A percentile compares a stretch with the other conserved stretches of the same genome.
phyloP scores from a whole-genome alignment of 2,888 invertebrate genomes.

The Drosophila buzzatii region DNA sequence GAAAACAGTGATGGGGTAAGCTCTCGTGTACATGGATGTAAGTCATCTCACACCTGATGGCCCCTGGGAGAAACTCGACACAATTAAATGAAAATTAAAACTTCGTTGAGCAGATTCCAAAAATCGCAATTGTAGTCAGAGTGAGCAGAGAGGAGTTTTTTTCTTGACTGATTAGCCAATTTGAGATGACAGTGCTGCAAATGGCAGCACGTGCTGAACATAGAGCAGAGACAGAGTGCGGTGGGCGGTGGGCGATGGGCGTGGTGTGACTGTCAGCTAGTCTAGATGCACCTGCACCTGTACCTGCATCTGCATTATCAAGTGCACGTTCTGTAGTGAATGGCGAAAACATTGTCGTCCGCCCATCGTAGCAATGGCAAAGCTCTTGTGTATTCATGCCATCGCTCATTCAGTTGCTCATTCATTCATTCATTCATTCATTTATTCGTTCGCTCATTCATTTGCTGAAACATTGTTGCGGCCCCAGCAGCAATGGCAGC shows the following conservation, averaged over 20 bases:
- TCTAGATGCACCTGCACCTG: neutral
- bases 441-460: slow-evolving; percentile 60
- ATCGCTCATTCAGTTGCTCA: slow-evolving; percentile 39
- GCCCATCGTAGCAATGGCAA: slow-evolving; percentile 16
- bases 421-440: slow-evolving; percentile 45
- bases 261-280: slow-evolving; percentile 13
- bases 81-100: slow-evolving; percentile 74
- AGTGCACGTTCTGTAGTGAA: slow-evolving; percentile 72
- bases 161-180: slow-evolving; percentile 77
- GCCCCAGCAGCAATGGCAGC: slow-evolving; percentile 51
- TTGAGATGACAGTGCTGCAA: slow-evolving; percentile 65
- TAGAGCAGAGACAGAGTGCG: slow-evolving; percentile 16
- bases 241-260: slow-evolving; percentile 23
- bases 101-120: slow-evolving; percentile 30
- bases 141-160: neutral
- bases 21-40: slow-evolving; percentile 52
- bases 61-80: slow-evolving; percentile 58
- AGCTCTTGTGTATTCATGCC: slow-evolving; percentile 68
- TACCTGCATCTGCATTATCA: slow-evolving; percentile 37
- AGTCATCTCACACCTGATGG: slow-evolving; percentile 76
- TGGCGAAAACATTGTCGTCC: slow-evolving; percentile 73
- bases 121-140: slow-evolving; percentile 12
- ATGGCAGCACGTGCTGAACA: slow-evolving; percentile 69
- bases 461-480: slow-evolving; percentile 75
- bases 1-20: slow-evolving; percentile 12